A percentile compares a stretch with the other conserved stretches of the same genome.
These are phyloP conservation scores for Gasterosteus nipponicus DNA, from an alignment of 2,113 vertebrate genomes.

Conservation along the genomic window DNA sequence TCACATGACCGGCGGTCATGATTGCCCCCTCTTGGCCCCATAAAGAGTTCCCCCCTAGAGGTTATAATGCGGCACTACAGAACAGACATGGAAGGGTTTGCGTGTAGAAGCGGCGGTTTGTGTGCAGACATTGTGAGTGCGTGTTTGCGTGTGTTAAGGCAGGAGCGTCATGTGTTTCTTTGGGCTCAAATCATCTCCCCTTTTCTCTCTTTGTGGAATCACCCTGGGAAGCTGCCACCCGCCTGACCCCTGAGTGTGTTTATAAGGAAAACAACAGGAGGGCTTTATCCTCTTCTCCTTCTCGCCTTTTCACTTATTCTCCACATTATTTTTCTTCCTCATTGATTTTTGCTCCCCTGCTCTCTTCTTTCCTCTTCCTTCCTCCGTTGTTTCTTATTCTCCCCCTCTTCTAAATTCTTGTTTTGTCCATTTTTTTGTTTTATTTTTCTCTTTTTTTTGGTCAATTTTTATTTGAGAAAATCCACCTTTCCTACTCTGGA, in stretches of 20 bases:
- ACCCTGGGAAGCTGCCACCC: conserved; percentile 66
- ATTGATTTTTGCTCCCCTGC: not conserved
- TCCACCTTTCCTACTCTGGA: no score
- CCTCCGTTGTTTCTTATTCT: not conserved
- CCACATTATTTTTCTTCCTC: conserved; percentile 17
- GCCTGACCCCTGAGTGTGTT: conserved; percentile 59
- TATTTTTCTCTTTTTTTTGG: not conserved
- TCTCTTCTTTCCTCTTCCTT: not conserved
- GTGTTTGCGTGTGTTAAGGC: conserved; percentile 32
- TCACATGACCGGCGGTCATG: conserved; percentile 29
- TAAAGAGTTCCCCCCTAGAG: conserved; percentile 70
- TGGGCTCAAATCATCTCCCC: conserved; percentile 70
- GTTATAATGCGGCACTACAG: conserved; percentile 33
- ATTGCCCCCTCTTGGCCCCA: conserved; percentile 17
- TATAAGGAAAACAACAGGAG: conserved; percentile 68
- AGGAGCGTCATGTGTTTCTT: conserved; percentile 63
- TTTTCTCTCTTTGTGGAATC: conserved; percentile 58
- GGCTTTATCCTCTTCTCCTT: conserved; percentile 42
- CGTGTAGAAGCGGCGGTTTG: conserved; percentile 43
- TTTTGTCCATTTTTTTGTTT: not conserved
- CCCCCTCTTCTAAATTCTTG: not conserved
- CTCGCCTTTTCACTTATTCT: conserved; percentile 18
- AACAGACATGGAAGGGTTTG: conserved; percentile 24
- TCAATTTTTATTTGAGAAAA: not conserved
- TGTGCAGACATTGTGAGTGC: conserved; percentile 18